These are phyloP conservation scores for Lutraria lutraria DNA, from an alignment of 2,888 invertebrate genomes.

Conservation along the genomic window DNA sequence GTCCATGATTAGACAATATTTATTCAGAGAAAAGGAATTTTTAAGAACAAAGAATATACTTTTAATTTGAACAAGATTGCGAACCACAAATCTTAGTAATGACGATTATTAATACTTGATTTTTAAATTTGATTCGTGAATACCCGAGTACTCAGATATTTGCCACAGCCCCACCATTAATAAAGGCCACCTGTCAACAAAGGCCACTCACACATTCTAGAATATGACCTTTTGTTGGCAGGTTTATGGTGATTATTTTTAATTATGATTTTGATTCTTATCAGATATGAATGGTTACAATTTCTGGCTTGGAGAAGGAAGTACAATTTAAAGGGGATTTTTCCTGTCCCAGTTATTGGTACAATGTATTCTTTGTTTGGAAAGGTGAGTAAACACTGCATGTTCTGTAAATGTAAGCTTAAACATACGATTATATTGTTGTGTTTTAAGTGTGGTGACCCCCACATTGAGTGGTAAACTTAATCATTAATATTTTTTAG, in stretches of 20 bases:
- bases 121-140: no score
- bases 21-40: no score
- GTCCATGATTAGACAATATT: no score
- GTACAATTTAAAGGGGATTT: constrained; percentile 54
- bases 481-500: neutral
- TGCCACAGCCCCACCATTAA: no score
- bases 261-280: constrained; percentile 11
- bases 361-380: constrained; percentile 18
- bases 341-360: constrained; percentile 59
- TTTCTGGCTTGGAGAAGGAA: constrained; percentile 44
- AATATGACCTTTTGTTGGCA: neutral
- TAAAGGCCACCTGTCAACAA: no score
- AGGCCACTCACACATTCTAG: neutral
- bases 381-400: constrained; percentile 5
- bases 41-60: no score
- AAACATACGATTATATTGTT: no score
- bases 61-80: no score
- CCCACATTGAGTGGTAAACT: neutral
- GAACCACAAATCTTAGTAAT: no score
- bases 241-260: neutral
- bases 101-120: neutral
- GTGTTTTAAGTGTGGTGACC: no score
- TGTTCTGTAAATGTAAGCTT: neutral
- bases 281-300: constrained; percentile 59
- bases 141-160: no score